These are phyloP conservation scores for Isichthys henryi DNA, from an alignment of 2,113 vertebrate species.

Conservation along the genomic window DNA sequence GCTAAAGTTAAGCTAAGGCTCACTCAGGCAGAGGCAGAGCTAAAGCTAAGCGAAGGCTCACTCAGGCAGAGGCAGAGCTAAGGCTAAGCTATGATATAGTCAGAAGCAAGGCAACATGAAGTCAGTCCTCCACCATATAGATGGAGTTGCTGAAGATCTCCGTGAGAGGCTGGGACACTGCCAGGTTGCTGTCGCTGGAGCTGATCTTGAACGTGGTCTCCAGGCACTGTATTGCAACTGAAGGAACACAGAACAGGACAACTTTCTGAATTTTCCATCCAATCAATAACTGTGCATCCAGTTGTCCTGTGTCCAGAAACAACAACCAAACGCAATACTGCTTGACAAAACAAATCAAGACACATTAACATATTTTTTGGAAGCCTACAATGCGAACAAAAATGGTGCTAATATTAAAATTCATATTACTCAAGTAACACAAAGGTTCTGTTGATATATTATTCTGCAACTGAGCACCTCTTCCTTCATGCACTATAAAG, in stretches of 20 bases:
- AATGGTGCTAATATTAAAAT: neutral
- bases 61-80: neutral
- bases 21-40: neutral
- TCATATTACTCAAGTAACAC: neutral
- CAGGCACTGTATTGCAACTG: conserved; percentile 94
- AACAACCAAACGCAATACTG: neutral
- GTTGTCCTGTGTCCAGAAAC: neutral
- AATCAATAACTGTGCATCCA: neutral
- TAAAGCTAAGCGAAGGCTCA: neutral
- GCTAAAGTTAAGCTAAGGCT: neutral
- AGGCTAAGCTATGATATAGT: neutral
- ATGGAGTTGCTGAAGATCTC: conserved; percentile 85
- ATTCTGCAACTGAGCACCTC: neutral
- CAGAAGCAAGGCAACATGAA: neutral
- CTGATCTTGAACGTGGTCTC: conserved; percentile 95
- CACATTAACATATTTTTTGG: neutral
- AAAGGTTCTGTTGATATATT: neutral
- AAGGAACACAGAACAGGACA: neutral
- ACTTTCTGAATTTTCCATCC: neutral
- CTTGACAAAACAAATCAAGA: neutral
- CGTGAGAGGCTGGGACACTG: conserved; percentile 73
- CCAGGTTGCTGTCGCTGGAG: conserved; percentile 80
- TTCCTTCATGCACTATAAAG: neutral
- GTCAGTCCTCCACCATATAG: conserved; percentile 69
- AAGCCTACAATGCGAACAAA: neutral